phyloP scores from a whole-genome alignment of 2,113 vertebrate species.

The Theristicus caerulescens region DNA sequence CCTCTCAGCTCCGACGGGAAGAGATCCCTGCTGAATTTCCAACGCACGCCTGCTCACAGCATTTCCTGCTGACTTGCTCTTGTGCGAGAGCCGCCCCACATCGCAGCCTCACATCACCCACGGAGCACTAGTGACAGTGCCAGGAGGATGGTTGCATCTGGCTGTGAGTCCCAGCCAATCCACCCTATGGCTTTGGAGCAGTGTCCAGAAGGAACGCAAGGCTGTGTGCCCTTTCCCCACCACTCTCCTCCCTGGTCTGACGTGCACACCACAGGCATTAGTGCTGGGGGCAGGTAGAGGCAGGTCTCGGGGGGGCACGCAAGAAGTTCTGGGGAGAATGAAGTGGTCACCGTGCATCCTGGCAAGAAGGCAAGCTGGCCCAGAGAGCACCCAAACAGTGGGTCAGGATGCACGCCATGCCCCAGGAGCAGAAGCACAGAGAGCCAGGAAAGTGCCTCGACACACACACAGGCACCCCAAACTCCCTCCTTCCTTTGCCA shows the following conservation, averaged over 20 bases:
- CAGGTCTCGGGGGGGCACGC: rapidly evolving
- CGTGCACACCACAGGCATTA: rapidly evolving
- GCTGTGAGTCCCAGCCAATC: background rate
- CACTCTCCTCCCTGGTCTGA: background rate
- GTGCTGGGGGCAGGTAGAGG: no score
- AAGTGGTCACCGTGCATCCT: background rate
- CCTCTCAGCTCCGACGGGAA: background rate
- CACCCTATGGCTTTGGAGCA: background rate
- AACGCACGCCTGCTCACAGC: no score
- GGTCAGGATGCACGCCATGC: background rate
- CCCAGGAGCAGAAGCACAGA: background rate
- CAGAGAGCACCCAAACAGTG: rapidly evolving
- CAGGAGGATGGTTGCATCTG: background rate
- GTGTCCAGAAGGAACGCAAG: background rate
- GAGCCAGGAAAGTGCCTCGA: background rate
- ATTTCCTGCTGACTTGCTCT: background rate
- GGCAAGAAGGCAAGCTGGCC: background rate
- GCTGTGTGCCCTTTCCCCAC: no score
- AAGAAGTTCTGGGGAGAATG: background rate
- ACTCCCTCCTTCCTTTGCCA: background rate
- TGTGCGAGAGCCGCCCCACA: background rate
- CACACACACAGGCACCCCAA: background rate
- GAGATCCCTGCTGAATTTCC: background rate
- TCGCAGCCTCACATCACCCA: background rate
- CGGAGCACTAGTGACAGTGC: background rate